Base-by-base conservation (phyloP, 2,888 invertebrate genomes). In the Troglohyphantes excavatus region DNA sequence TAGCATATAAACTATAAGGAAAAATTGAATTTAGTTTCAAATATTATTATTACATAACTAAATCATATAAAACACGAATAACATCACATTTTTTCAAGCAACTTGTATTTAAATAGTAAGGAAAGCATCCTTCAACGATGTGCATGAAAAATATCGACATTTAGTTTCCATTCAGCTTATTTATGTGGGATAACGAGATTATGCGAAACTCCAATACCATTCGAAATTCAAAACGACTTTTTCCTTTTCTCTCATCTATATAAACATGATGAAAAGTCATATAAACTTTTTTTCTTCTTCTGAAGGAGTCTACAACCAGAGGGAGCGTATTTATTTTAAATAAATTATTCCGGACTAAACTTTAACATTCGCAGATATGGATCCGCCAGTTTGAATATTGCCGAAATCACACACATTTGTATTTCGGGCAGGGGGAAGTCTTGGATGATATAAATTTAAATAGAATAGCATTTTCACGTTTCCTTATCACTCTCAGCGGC, bases 371-470 rank as follows among this genome's bases (percentile, higher is more conserved):
- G 7, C 27, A 26, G 82, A 82, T 82, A 82, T 82, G 82, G 59
- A 82, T 82, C 82, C 72, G 59, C 53, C 33, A 61, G 82, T 72
- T 70, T 33, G 70, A 70, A 72, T 82, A 82, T 82, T 70, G 61
- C 61, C 23, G 53, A 70, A 82, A 82, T 82, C 82, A 59, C 72
- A 59, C 82, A 82, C 39, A 70, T 82, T 82, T 82, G 70, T 82
- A 70, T 82, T 72, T 70, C 61, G 23, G 82, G 13, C 26, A 39
- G 29, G n/a, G 46, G 39, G 19, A 67, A 26, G 46, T 29, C 33
- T 70, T 83, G 39, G 72, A 59, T 43, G 65, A 65, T 73, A 83
- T 83, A 83, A 72, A 83, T 83, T 83, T 83, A 83, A 83, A 83
- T 83, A 73, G 83, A 83, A 83, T 83, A 46, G 39, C 73, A 81